Evolutionary conservation across 2,888 invertebrate species (phyloP).

Genomic region (Cantharis flavilabris): DNA sequence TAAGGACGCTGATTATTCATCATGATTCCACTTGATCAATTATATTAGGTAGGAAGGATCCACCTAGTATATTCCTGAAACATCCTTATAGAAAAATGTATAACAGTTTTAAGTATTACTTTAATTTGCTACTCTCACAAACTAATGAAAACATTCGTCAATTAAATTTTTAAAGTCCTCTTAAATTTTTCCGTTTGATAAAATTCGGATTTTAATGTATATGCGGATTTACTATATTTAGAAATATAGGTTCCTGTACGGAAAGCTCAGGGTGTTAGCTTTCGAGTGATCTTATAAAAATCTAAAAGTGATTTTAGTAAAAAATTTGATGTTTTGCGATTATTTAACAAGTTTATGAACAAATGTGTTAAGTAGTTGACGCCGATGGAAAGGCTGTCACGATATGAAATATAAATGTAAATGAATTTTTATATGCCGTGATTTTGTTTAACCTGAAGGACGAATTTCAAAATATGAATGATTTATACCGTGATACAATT

Average conservation of each 20-base stretch:
- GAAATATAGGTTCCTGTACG: neutral
- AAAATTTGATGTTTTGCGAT: neutral
- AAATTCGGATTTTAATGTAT: too few relatives aligned
- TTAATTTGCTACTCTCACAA: too few relatives aligned
- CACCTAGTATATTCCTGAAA: too few relatives aligned
- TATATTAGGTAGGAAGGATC: too few relatives aligned
- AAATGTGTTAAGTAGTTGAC: neutral
- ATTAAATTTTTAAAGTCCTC: too few relatives aligned
- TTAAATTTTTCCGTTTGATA: too few relatives aligned
- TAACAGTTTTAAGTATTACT: too few relatives aligned
- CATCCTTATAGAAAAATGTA: too few relatives aligned
- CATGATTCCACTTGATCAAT: too few relatives aligned
- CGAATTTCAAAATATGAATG: neutral
- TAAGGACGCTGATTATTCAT: too few relatives aligned
- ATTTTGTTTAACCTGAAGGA: neutral
- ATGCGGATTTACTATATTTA: too few relatives aligned
- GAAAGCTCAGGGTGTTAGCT: neutral
- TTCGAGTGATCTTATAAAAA: neutral
- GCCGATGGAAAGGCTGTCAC: neutral
- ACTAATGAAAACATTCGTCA: too few relatives aligned
- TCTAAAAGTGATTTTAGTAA: neutral
- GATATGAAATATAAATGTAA: neutral
- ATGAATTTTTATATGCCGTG: neutral
- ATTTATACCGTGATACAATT: neutral
- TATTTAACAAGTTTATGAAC: neutral